Percentiles rank a stretch among this genome's conserved stretches.
Evolutionary conservation across 2,113 vertebrate genomes (phyloP).

Genomic region (Stercorarius parasiticus): DNA sequence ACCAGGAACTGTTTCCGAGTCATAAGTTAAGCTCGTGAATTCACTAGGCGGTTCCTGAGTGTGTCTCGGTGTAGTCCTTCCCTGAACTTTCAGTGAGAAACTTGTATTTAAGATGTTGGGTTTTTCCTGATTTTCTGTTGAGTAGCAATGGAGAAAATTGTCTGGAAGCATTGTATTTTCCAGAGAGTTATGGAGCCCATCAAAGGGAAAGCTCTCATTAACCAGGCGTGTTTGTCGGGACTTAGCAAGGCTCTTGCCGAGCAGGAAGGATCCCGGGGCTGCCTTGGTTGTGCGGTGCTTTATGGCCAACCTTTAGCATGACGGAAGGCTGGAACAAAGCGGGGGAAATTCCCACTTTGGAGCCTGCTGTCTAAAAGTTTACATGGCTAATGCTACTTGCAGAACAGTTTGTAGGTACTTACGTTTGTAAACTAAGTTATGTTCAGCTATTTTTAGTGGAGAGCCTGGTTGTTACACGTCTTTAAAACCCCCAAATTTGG

Average conservation of each 20-base stretch:
- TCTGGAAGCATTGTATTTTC: not conserved
- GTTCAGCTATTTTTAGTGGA: not conserved
- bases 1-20: not conserved
- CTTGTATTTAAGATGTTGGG: not conserved
- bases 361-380: not conserved
- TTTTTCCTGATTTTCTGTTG: not conserved
- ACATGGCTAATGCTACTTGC: not conserved
- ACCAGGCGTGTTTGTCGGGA: not conserved
- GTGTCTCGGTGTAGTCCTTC: not conserved
- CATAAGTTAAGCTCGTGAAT: rapidly evolving
- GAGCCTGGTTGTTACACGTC: not conserved
- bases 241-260: not conserved
- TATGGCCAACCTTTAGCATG: not conserved
- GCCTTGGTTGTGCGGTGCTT: not conserved
- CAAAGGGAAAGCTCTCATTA: not conserved
- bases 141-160: not conserved
- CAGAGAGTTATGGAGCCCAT: not conserved
- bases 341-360: not conserved
- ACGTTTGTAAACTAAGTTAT: not conserved
- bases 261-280: not conserved
- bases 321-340: not conserved
- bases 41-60: not conserved
- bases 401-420: not conserved
- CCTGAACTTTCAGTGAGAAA: not conserved
- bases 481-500: not conserved